Percentiles rank a stretch among this genome's conserved stretches.
Conservation (phyloP, 2,888 invertebrate species). For the Erebia palarica region DNA sequence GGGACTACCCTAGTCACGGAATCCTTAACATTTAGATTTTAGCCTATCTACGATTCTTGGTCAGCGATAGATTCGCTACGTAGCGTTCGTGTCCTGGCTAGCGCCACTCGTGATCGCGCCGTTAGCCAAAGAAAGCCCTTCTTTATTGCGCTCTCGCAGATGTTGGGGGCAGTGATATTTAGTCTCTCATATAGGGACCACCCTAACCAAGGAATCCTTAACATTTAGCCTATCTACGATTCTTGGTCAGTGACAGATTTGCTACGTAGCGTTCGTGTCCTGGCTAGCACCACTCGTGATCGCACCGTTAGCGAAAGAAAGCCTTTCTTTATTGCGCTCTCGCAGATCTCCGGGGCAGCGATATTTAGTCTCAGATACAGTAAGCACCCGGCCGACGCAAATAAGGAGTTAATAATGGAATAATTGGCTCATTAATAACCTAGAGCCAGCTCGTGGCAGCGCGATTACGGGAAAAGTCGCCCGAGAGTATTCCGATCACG, state of each 20-base stretch:
- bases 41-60: neutral
- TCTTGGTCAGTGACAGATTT: neutral
- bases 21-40: too few relatives aligned
- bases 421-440: constrained; percentile 45
- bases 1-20: too few relatives aligned
- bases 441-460: constrained; percentile 37
- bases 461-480: constrained; percentile 38
- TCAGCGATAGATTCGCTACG: neutral
- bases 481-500: constrained; percentile 33
- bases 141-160: constrained; percentile 28
- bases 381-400: constrained; percentile 32
- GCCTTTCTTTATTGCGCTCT: constrained; percentile 33
- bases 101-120: constrained; percentile 29
- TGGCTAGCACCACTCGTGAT: constrained; percentile 30
- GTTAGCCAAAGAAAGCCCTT: constrained; percentile 37
- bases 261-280: neutral
- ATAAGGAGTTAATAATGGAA: constrained; percentile 43
- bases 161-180: constrained; percentile 30
- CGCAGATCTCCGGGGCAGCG: constrained; percentile 30
- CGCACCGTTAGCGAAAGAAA: constrained; percentile 36
- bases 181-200: constrained; percentile 11
- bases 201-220: too few relatives aligned
- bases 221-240: neutral
- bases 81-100: neutral
- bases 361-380: constrained; percentile 36